Base-by-base conservation (phyloP, 2,797 vertebrate species). In the Parauchenoglanis punctatus region DNA sequence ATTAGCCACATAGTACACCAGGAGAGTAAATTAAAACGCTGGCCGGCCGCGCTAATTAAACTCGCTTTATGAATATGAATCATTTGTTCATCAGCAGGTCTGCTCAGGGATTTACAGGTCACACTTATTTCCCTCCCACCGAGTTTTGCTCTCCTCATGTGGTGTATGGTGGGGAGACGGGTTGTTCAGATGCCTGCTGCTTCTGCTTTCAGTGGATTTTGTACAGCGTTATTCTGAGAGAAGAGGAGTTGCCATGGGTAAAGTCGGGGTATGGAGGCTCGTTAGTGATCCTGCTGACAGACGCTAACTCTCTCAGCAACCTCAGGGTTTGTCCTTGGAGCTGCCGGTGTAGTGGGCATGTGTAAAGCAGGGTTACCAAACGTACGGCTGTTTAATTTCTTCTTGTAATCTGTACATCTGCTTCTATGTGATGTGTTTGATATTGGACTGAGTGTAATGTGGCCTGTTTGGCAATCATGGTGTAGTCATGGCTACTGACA, bases 41-140 rank as follows among this genome's bases (percentile, higher is more conserved):
- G 2, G 73, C 13, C n/a, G 56, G 44, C 40, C 40, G 28, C 20
- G 40, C 68, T 49, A 83, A 87, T 87, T 87, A 87, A 83, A 67
- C 10, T 17, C 35, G 12, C 72, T 56, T 59, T 56, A 67, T 83
- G 70, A 76, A 83, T 87, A 35, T 35, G 68, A 83, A 87, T 76
- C 20, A 28, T 35, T 46, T 70, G 80, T 78, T 63, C 35, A n/a
- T 65, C 40, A 67, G 61, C 28, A 78, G 52, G 17, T 35, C 54
- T 20, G 52, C 58, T 77, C 49, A 54, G 75, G 75, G 75, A 17
- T 28, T 52, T 28, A 7, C 73, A 35, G 76, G 52, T 77, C 75
- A 75, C 72, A 49, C 72, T 75, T 25, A 18, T 31, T 40, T 40
- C 72, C 72, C 18, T 31, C 31, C 35, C 8, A 4, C 7, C 7